These are phyloP conservation scores for Poeciliopsis infans DNA, from an alignment of 2,797 vertebrate genomes.

Conservation along the genomic window DNA sequence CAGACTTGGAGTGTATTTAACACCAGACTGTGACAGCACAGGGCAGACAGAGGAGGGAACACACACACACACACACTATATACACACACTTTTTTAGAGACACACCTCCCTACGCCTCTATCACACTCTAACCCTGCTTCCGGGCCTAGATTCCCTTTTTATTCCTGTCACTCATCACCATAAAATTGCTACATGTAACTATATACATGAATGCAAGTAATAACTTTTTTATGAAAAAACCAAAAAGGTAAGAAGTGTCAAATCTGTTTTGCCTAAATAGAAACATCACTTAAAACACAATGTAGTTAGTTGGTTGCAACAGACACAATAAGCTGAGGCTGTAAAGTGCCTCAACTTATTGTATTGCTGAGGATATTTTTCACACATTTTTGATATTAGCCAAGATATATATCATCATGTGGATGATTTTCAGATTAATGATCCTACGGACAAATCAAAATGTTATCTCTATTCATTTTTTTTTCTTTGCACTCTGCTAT, in stretches of 20 bases:
- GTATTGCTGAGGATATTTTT: neutral
- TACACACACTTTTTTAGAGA: conserved; percentile 19
- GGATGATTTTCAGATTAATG: neutral
- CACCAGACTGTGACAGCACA: conserved; percentile 75
- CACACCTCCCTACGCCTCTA: neutral
- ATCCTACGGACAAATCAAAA: neutral
- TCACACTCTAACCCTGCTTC: neutral
- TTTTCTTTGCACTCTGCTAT: neutral
- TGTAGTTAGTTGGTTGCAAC: neutral
- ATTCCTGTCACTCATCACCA: neutral
- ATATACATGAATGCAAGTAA: neutral
- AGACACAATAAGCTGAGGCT: neutral
- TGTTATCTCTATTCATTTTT: neutral
- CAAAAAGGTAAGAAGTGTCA: neutral
- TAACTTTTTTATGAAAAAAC: neutral
- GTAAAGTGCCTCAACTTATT: neutral
- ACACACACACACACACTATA: conserved; percentile 45
- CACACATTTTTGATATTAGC: neutral
- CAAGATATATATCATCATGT: neutral
- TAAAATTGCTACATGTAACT: neutral
- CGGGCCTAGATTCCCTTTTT: neutral
- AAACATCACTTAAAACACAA: neutral
- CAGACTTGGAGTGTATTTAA: conserved; percentile 74
- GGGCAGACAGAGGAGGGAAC: conserved; percentile 69
- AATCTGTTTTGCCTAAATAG: neutral